A percentile compares a stretch with the other conserved stretches of the same genome.
These are phyloP conservation scores for Epiblema foenella DNA, from an alignment of 2,888 invertebrate species.

Conservation along the genomic window DNA sequence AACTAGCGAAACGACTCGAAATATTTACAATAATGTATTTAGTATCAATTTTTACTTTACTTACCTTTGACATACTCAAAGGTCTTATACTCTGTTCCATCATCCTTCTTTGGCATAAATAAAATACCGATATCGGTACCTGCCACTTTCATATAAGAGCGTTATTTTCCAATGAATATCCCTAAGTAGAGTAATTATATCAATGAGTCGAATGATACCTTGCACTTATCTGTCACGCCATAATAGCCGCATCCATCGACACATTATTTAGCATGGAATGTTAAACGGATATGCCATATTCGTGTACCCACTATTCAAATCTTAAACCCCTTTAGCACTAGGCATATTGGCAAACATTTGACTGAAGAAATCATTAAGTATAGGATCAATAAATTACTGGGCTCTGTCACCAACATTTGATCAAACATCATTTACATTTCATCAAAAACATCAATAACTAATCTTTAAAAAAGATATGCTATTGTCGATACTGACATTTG, in stretches of 20 bases:
- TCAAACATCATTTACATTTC: slow-evolving; percentile 33
- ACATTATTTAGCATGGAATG: slow-evolving; percentile 74
- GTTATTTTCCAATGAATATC: slow-evolving; percentile 35
- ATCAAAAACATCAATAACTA: slow-evolving; percentile 16
- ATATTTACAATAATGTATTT: too few relatives aligned
- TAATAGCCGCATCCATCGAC: slow-evolving; percentile 61
- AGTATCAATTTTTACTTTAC: too few relatives aligned
- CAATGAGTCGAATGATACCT: slow-evolving; percentile 60
- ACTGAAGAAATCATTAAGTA: neutral
- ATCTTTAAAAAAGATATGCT: neutral
- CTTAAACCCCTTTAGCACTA: slow-evolving; percentile 31
- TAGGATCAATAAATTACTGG: neutral
- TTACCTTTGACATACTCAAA: too few relatives aligned
- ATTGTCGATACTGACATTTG: slow-evolving; percentile 3
- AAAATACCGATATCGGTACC: too few relatives aligned
- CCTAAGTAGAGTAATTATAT: slow-evolving; percentile 34
- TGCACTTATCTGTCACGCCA: slow-evolving; percentile 69
- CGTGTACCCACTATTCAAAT: slow-evolving; percentile 13
- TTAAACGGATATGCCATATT: slow-evolving; percentile 61
- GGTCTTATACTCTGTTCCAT: too few relatives aligned
- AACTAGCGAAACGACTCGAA: too few relatives aligned
- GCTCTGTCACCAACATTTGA: slow-evolving; percentile 12
- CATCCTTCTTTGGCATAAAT: too few relatives aligned
- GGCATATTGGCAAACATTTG: slow-evolving; percentile 26
- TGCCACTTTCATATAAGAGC: neutral